phyloP scores from a whole-genome alignment of 2,888 invertebrate genomes.

The Drosophila yooni region DNA sequence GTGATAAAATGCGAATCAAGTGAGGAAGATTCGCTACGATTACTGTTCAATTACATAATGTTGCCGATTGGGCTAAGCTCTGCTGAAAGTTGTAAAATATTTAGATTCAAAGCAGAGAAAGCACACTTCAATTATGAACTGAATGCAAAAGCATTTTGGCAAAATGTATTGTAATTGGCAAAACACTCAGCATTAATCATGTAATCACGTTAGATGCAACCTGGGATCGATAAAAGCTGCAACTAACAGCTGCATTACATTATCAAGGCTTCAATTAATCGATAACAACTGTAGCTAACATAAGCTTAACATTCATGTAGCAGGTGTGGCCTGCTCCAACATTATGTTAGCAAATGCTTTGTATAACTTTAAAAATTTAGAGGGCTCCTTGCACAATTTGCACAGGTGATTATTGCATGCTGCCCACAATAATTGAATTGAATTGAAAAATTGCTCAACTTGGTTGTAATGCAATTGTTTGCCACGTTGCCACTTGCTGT shows the following conservation, averaged over 20 bases:
- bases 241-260: neutral
- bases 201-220: neutral
- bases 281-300: neutral
- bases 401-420: neutral
- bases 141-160: neutral
- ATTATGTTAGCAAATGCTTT: neutral
- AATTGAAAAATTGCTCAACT: neutral
- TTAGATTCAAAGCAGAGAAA: neutral
- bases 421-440: neutral
- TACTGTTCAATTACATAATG: neutral
- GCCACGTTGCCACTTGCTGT: conserved; percentile 10
- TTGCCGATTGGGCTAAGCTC: neutral
- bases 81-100: neutral
- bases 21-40: neutral
- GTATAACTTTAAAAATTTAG: neutral
- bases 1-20: neutral
- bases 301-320: neutral
- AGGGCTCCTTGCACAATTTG: neutral
- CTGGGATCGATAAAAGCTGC: neutral
- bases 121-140: neutral
- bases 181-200: neutral
- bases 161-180: neutral
- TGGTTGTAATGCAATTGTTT: conserved; percentile 37
- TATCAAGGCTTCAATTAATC: neutral
- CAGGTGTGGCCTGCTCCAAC: neutral